Base-by-base conservation (phyloP, 2,888 invertebrate genomes). In the Lacanobia wlatinum region DNA sequence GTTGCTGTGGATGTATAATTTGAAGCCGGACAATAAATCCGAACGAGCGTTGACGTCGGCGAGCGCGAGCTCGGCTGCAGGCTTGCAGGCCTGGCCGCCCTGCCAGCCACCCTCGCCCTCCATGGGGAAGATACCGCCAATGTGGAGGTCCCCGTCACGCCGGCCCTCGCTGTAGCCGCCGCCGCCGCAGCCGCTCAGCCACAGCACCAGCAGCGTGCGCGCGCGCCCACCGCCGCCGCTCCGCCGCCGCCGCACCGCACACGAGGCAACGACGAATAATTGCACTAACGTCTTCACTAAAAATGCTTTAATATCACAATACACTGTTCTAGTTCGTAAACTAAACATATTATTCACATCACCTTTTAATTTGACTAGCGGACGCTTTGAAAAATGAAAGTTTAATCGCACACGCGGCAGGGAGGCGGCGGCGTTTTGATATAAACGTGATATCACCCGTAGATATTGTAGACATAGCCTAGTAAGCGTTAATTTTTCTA, bases 51-150 rank as follows among this genome's bases (percentile, higher is more conserved):
- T 99, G 85, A 99, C 99, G 95, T 99, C 99, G 88, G 98, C 98
- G 90, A 99, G 97, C 50, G 99, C 99, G 95, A 99, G 97, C 92
- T 98, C 97, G 73, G 99, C 99, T 59, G 99, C 99, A 52, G 99
- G 99, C 97, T 98, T 98, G 96, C 99, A 99, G 14, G 99, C 99
- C 97, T 99, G 98, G 7, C 99, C 99, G 50, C 99, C 99, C 90
- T 99, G 99, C 99, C 99, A 99, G 87, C 99, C 99, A 65, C 99
- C 99, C 90, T 98, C 98, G 64, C 99, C 99, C 71, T 97, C 98
- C 96, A 99, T 99, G 53, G 99, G 99, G 94, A 99, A 99, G 90
- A 99, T 99, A 69, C 99, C 99, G 70, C 99, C 99, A 93, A 99
- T 99, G 95, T 99, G 98, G 88, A 99, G 96, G 90, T 98, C 98